Base-by-base conservation (phyloP, 2,888 invertebrate species). In the Watsonalla cultraria region DNA sequence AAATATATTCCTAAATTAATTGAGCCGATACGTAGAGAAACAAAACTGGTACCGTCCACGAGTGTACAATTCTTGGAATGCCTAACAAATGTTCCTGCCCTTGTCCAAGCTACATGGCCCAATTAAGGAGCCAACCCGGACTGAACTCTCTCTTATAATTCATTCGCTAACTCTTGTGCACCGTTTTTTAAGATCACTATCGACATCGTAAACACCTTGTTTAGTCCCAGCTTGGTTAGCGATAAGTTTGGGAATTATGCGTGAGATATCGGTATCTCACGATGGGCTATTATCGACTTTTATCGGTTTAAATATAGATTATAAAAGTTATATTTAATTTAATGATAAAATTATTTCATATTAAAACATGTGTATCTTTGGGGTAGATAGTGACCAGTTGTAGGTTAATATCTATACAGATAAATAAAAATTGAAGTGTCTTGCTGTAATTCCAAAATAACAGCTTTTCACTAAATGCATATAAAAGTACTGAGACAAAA, bases 151-250 rank as follows among this genome's bases (percentile, higher is more conserved):
- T 74, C 72, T 70, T 82, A 90, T 90, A 89, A 90, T 90, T 89
- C 89, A 90, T 90, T 88, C 88, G 84, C 82, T 73, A 72, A 80
- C 68, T 82, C 81, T 83, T 81, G 78, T 81, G 74, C 68, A 72
- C 74, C 73, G 75, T 83, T 84, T 84, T 83, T 78, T 49, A 13
- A 70, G 90, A 90, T 90, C 77, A 68, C 66, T 82, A 90, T 90
- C 90, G 64, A 76, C 67, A 76, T 85, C 84, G 89, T 90, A 89
- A 90, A 90, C 90, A 90, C 89, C 88, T 89, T 90, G 90, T 90
- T 86, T 80, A 80, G 82, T 78, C 76, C 66, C 64, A 66, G 66
- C 76, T 79, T 79, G 80, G 82, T 78, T 76, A 68, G 66, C 59
- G 70, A 70, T 76, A 74, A 77, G 66, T 69, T 68, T 61, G 60